Evolutionary conservation across 2,888 invertebrate genomes (phyloP).

Genomic region (Lycia hirtaria): DNA sequence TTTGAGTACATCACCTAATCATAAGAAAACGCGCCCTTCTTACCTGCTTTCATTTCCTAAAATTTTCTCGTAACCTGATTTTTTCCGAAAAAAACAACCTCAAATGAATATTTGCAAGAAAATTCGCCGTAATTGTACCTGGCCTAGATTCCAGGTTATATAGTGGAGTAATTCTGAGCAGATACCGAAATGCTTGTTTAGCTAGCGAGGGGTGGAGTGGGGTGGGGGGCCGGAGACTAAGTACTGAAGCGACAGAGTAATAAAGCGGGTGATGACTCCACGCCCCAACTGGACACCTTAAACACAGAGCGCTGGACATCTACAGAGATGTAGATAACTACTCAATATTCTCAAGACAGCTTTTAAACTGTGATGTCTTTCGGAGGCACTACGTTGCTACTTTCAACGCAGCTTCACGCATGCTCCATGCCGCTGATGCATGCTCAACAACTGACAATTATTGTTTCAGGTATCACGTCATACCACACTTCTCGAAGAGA

Average conservation of each 20-base stretch:
- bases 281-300: constrained; percentile 21
- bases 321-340: no score
- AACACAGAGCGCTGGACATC: background rate
- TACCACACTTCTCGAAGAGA: no score
- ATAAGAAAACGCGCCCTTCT: background rate
- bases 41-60: background rate
- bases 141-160: background rate
- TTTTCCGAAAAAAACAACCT: background rate
- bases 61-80: background rate
- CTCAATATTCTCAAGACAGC: no score
- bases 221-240: constrained; percentile 4
- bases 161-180: background rate
- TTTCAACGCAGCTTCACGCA: no score
- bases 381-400: no score
- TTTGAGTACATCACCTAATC: background rate
- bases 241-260: constrained; percentile 28
- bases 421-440: no score
- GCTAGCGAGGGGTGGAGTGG: background rate
- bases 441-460: no score
- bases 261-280: constrained; percentile 17
- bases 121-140: constrained; percentile 1
- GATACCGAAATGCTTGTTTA: constrained; percentile 6
- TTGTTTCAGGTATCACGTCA: no score
- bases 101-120: background rate
- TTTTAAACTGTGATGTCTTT: no score